Conservation (phyloP, 2,888 invertebrate species). For the Anorthoa munda region DNA sequence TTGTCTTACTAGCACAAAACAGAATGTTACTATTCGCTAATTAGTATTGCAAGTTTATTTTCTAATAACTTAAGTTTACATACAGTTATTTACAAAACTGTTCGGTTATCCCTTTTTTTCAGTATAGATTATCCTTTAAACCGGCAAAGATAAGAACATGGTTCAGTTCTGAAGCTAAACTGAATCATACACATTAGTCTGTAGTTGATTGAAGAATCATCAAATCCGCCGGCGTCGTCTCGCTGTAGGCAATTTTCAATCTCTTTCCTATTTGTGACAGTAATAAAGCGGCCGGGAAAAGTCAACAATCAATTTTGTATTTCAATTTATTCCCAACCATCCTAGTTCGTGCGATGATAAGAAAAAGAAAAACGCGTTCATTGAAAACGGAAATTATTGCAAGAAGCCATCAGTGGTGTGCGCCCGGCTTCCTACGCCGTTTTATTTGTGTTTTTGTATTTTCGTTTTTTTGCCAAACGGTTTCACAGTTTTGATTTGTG, state of each 20-base stretch:
- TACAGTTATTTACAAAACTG: too few relatives aligned
- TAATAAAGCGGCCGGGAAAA: slow-evolving; percentile 90
- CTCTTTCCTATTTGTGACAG: slow-evolving; percentile 90
- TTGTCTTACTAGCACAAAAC: too few relatives aligned
- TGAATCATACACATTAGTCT: slow-evolving; percentile 69
- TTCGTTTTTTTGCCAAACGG: slow-evolving; percentile 76
- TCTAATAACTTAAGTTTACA: too few relatives aligned
- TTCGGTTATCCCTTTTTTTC: too few relatives aligned
- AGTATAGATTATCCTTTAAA: neutral
- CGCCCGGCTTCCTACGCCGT: slow-evolving; percentile 81
- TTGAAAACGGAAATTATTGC: slow-evolving; percentile 91
- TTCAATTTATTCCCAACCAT: slow-evolving; percentile 91
- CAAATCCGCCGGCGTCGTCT: slow-evolving; percentile 80
- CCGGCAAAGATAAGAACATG: slow-evolving; percentile 7
- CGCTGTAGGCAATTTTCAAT: slow-evolving; percentile 89
- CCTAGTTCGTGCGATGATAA: slow-evolving; percentile 90
- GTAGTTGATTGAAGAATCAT: slow-evolving; percentile 75
- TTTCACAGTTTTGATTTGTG: slow-evolving; percentile 87
- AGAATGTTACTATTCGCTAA: too few relatives aligned
- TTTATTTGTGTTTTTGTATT: slow-evolving; percentile 74
- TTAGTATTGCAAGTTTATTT: too few relatives aligned
- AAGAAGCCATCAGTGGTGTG: slow-evolving; percentile 90
- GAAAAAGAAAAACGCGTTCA: slow-evolving; percentile 90
- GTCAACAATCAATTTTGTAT: slow-evolving; percentile 92
- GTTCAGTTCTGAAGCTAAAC: slow-evolving; percentile 53